Evolutionary conservation across 2,797 vertebrate species (phyloP).

Genomic region (Clarias laeviceps): DNA sequence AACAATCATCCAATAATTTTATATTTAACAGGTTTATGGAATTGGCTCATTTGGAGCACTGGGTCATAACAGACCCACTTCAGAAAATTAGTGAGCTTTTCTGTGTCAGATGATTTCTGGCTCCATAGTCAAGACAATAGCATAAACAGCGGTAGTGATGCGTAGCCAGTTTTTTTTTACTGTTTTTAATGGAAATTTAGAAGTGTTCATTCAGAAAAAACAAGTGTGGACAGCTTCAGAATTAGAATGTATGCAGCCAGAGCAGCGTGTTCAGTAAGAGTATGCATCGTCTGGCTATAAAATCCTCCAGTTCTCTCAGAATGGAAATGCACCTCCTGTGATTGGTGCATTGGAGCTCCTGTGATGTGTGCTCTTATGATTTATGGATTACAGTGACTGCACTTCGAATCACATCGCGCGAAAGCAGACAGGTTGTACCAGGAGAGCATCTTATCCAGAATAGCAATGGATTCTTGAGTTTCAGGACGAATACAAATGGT

Average conservation of each 20-base stretch:
- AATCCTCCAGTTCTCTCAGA: conserved; percentile 30
- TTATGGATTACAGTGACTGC: conserved; percentile 47
- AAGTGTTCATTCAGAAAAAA: conserved; percentile 45
- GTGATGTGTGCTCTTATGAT: conserved; percentile 43
- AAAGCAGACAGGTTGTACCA: conserved; percentile 28
- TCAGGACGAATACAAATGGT: conserved; percentile 41
- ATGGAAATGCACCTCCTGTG: conserved; percentile 37
- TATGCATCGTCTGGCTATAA: conserved; percentile 19
- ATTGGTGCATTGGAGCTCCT: conserved; percentile 14
- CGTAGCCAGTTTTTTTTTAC: conserved; percentile 28
- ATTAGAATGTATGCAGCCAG: conserved; percentile 45
- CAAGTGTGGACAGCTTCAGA: conserved; percentile 48
- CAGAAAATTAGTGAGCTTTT: conserved; percentile 32
- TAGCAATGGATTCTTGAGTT: conserved; percentile 33
- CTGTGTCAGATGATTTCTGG: conserved; percentile 11
- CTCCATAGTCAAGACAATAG: conserved; percentile 14
- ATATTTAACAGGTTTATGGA: neutral
- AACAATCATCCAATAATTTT: neutral
- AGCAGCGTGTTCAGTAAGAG: conserved; percentile 25
- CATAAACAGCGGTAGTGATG: conserved; percentile 26
- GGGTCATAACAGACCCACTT: conserved; percentile 14
- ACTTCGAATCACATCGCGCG: conserved; percentile 19
- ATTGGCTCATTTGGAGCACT: neutral
- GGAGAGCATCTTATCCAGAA: conserved; percentile 33
- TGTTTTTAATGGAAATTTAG: conserved; percentile 35